These are phyloP conservation scores for Watsonalla binaria DNA, from an alignment of 2,888 invertebrate species.

Conservation along the genomic window DNA sequence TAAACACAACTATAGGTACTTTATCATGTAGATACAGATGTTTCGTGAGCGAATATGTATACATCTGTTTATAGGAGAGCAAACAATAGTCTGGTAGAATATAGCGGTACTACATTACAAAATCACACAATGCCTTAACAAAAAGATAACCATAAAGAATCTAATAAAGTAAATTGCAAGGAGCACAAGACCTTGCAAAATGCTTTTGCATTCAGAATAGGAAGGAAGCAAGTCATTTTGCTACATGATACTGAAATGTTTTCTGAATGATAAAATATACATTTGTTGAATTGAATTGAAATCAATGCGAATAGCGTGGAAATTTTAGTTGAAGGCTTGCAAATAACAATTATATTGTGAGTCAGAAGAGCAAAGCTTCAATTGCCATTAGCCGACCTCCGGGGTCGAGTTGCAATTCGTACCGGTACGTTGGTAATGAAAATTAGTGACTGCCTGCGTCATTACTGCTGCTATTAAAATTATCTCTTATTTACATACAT, in stretches of 20 bases:
- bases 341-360: slow-evolving; percentile 30
- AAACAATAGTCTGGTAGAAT: slow-evolving; percentile 9
- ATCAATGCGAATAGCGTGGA: slow-evolving; percentile 14
- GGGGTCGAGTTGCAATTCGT: slow-evolving; percentile 49
- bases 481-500: neutral
- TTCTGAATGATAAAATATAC: too few species aligned
- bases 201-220: too few species aligned
- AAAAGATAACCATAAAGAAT: neutral
- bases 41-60: slow-evolving; percentile 19
- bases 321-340: slow-evolving; percentile 16
- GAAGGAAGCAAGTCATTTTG: too few species aligned
- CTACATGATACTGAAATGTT: too few species aligned
- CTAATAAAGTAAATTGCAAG: too few species aligned
- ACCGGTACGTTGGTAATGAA: slow-evolving; percentile 19
- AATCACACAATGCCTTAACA: slow-evolving; percentile 5
- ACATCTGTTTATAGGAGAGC: slow-evolving; percentile 10
- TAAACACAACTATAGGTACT: slow-evolving; percentile 4
- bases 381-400: slow-evolving; percentile 52
- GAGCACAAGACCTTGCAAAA: too few species aligned
- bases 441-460: slow-evolving; percentile 7
- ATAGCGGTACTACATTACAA: slow-evolving; percentile 4
- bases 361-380: slow-evolving; percentile 42
- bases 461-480: neutral
- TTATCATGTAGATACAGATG: slow-evolving; percentile 31
- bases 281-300: too few species aligned